phyloP scores from a whole-genome alignment of 2,113 vertebrate species.

The Anolis carolinensis region DNA sequence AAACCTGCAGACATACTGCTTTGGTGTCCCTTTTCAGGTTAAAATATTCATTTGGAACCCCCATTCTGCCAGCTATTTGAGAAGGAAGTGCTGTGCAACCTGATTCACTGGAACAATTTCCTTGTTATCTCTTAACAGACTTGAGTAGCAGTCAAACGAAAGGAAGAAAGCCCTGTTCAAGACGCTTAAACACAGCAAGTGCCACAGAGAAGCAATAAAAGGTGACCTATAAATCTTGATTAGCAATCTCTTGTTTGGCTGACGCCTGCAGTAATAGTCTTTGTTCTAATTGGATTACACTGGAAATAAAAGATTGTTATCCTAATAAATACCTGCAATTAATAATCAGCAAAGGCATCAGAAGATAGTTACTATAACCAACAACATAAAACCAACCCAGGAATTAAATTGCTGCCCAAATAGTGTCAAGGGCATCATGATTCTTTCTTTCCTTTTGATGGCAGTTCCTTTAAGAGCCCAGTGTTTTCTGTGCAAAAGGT shows the following conservation, averaged over 20 bases:
- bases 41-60: conserved; percentile 24
- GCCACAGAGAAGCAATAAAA: conserved; percentile 62
- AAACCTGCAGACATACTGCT: neutral
- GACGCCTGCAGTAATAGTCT: conserved; percentile 69
- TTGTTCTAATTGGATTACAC: conserved; percentile 67
- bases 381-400: neutral
- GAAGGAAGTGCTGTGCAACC: conserved; percentile 17
- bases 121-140: conserved; percentile 53
- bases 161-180: conserved; percentile 22
- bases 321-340: conserved; percentile 72
- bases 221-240: conserved; percentile 70
- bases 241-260: conserved; percentile 61
- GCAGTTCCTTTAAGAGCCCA: conserved; percentile 56
- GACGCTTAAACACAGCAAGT: conserved; percentile 21
- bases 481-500: too few relatives aligned
- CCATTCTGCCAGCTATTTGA: conserved; percentile 26
- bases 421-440: conserved; percentile 56
- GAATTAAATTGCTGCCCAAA: conserved; percentile 63
- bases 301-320: conserved; percentile 61
- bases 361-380: conserved; percentile 58
- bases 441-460: conserved; percentile 21
- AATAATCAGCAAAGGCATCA: conserved; percentile 59
- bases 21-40: conserved; percentile 4
- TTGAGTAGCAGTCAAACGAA: conserved; percentile 19
- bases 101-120: conserved; percentile 28